A percentile compares a stretch with the other conserved stretches of the same genome.
Conservation (phyloP, 2,797 vertebrate genomes). For the Sarcoramphus papa region DNA sequence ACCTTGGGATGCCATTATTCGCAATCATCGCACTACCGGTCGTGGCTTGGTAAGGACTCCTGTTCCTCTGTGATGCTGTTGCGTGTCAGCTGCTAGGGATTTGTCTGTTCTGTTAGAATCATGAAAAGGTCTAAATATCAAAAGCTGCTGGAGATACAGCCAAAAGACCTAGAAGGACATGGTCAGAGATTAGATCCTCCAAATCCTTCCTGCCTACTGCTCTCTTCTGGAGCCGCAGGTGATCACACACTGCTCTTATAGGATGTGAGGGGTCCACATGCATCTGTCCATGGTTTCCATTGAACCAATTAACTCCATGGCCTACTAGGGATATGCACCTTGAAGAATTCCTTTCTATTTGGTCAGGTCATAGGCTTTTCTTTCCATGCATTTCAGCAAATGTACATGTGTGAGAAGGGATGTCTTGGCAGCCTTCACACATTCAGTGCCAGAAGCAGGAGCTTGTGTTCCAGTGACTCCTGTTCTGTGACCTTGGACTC, state of each 20-base stretch:
- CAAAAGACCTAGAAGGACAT: not conserved
- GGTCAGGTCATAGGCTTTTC: not conserved
- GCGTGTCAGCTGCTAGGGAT: not conserved
- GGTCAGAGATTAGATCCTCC: not conserved
- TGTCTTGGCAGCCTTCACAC: not conserved
- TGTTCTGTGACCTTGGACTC: not conserved
- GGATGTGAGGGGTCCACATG: not conserved
- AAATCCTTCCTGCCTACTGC: not conserved
- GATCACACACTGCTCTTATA: not conserved
- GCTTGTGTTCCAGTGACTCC: not conserved
- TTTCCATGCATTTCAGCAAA: not conserved
- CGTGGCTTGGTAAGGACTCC: slow-evolving; percentile 81
- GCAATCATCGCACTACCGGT: slow-evolving; percentile 76
- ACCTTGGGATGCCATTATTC: slow-evolving; percentile 84
- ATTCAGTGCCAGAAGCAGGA: not conserved
- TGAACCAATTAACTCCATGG: not conserved
- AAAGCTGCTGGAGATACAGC: not conserved
- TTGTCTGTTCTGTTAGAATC: not conserved
- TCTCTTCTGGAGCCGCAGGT: not conserved
- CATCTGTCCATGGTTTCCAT: not conserved
- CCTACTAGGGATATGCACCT: not conserved
- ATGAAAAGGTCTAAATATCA: not conserved
- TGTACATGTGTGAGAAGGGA: not conserved
- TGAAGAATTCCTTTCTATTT: not conserved
- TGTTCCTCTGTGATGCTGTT: not conserved